Conservation (phyloP, 1,140 invertebrate genomes). For the Drosophila pachea region DNA sequence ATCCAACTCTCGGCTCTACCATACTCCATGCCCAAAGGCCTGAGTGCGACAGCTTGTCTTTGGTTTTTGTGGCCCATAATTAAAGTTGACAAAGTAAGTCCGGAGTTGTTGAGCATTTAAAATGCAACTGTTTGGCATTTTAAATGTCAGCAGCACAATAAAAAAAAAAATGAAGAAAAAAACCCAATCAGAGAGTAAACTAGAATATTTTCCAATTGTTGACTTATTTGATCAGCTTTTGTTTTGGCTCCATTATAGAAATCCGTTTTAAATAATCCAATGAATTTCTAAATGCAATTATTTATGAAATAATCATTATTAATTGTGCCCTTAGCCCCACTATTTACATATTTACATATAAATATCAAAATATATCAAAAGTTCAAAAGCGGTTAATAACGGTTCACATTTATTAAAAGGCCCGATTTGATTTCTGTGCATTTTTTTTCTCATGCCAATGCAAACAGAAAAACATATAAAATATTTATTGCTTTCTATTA, state of each 20-base stretch:
- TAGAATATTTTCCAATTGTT: neutral
- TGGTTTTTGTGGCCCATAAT: conserved; percentile 62
- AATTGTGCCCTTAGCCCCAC: too few species aligned
- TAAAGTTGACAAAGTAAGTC: conserved; percentile 67
- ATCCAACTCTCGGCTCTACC: too few species aligned
- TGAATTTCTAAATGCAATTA: neutral
- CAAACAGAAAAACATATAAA: neutral
- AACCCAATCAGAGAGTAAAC: conserved; percentile 9
- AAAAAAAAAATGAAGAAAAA: conserved; percentile 8
- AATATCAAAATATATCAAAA: too few species aligned
- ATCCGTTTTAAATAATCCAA: neutral
- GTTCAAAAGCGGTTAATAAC: too few species aligned
- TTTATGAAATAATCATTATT: neutral
- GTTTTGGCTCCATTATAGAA: neutral
- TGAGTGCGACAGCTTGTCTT: conserved; percentile 8
- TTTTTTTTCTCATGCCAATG: neutral
- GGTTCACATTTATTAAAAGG: too few species aligned
- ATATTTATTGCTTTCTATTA: neutral
- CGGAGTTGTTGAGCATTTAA: conserved; percentile 36
- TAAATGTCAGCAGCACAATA: conserved; percentile 3
- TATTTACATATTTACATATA: too few species aligned
- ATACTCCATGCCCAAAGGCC: neutral
- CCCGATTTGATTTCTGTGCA: too few species aligned
- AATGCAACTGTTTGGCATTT: conserved; percentile 43
- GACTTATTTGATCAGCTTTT: neutral